phyloP scores from a whole-genome alignment of 2,113 vertebrate genomes.

The Hippoglossus stenolepis region DNA sequence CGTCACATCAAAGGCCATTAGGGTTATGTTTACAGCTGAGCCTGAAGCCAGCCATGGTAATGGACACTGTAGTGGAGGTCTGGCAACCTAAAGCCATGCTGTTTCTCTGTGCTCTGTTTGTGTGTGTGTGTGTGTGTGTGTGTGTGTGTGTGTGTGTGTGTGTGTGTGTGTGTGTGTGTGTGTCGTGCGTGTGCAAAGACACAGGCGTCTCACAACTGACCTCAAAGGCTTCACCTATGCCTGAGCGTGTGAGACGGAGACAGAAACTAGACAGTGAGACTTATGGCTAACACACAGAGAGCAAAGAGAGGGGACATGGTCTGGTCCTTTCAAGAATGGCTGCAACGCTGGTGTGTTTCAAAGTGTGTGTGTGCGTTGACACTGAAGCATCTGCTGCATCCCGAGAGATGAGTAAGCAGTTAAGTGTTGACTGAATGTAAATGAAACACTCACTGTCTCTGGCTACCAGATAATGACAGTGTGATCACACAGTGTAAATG shows the following conservation, averaged over 20 bases:
- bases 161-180: constrained; percentile 10
- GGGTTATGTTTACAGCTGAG: constrained; percentile 52
- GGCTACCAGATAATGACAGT: constrained; percentile 32
- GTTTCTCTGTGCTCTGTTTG: background rate
- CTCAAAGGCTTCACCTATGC: constrained; percentile 27
- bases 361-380: constrained; percentile 14
- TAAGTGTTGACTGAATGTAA: constrained; percentile 35
- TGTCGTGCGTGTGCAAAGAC: constrained; percentile 1
- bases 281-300: background rate
- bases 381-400: constrained; percentile 37
- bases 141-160: constrained; percentile 16
- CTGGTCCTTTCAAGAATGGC: background rate
- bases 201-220: constrained; percentile 17
- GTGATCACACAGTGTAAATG: constrained; percentile 19
- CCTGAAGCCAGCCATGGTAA: constrained; percentile 46
- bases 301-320: background rate
- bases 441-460: constrained; percentile 43
- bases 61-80: constrained; percentile 42
- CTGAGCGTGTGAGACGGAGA: constrained; percentile 8
- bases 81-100: background rate
- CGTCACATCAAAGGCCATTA: constrained; percentile 49
- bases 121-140: background rate
- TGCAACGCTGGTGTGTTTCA: background rate
- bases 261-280: background rate
- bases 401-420: constrained; percentile 50